Base-by-base conservation (phyloP, 2,888 invertebrate species). In the Papilio gigon region DNA sequence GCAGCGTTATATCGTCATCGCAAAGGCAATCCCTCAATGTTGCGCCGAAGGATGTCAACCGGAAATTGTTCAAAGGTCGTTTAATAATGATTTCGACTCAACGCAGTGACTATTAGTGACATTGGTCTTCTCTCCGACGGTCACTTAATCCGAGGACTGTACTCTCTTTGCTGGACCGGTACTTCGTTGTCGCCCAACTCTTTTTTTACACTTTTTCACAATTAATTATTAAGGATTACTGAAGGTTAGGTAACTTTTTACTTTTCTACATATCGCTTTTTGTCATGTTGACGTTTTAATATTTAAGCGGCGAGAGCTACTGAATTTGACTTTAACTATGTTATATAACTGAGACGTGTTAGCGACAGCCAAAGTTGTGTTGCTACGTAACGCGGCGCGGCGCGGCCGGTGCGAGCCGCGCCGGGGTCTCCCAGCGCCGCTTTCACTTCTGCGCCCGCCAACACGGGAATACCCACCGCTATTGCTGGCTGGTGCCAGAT, bases 391-490 rank as follows among this genome's bases (percentile, higher is more conserved):
- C 77, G 70, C 71, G 76, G 77, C 76, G 73, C 72, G 67, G 75
- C 71, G 75, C 72, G 77, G 70, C 82, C 84, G 81, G 75, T 81
- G 83, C 58, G 71, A 71, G 75, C 71, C 72, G 27, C 47, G 47
- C 53, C 60, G 68, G 71, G 47, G 47, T 47, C 20, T 47, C 47
- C 47, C 47, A 50, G 62, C 68, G 71, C 62, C 70, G 85, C 89
- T 89, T 89, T 88, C 89, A 84, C 89, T 82, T 72, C 76, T 76
- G 75, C 77, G 80, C 77, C 80, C 73, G 79, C 75, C 76, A 76
- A 77, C 70, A 71, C 70, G 89, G 89, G 82, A 88, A 84, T 86
- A 86, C 86, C 88, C 88, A 86, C 60, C 71, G 65, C 67, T 65
- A n/a, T 22, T 47, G 22, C 22, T n/a, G 17, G 20, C 44, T n/a